phyloP scores from a whole-genome alignment of 2,113 vertebrate species.

The Casuarius casuarius region DNA sequence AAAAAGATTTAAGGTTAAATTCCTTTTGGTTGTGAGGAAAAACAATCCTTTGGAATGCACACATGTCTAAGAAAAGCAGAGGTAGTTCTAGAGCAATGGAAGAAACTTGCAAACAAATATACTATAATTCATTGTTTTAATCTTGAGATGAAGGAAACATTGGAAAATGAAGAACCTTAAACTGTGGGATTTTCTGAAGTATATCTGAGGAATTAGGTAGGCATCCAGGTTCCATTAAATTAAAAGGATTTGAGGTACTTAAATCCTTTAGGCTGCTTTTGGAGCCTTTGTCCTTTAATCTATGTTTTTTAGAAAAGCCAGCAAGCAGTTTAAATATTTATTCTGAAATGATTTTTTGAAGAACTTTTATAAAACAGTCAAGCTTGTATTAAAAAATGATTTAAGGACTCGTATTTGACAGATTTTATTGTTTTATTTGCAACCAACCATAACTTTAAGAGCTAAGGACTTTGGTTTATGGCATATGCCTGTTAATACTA shows the following conservation, averaged over 20 bases:
- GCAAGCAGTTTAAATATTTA: neutral
- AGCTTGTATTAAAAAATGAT: neutral
- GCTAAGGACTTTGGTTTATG: neutral
- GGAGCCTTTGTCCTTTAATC: neutral
- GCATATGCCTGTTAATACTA: neutral
- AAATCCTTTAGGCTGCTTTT: neutral
- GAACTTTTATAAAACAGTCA: neutral
- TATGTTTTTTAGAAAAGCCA: neutral
- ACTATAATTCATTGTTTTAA: neutral
- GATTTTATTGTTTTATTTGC: neutral
- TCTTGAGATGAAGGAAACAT: neutral
- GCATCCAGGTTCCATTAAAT: neutral
- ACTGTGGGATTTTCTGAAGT: neutral
- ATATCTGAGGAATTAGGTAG: neutral
- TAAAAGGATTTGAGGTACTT: neutral
- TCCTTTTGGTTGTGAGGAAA: neutral
- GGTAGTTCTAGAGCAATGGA: neutral
- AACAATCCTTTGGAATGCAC: neutral
- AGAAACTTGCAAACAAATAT: neutral
- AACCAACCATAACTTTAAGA: neutral
- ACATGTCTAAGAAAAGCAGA: neutral
- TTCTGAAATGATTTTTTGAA: neutral
- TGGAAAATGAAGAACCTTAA: neutral
- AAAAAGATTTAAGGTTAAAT: neutral
- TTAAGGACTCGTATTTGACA: neutral